Conservation (phyloP, 2,113 vertebrate species). For the Nerophis lumbriciformis region DNA sequence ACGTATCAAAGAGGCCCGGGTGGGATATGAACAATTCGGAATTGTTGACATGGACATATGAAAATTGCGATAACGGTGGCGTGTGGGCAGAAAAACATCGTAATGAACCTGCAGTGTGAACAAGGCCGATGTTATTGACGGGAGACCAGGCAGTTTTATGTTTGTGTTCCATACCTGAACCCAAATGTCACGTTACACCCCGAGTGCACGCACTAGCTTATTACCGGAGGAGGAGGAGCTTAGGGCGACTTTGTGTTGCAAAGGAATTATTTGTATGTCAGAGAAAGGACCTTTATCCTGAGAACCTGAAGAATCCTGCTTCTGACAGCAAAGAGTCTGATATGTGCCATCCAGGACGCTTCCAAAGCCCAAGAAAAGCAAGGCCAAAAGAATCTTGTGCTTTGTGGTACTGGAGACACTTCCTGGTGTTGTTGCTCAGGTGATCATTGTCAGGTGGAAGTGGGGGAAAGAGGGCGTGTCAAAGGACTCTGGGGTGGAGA, state of each 20-base stretch:
- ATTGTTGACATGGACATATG: no score
- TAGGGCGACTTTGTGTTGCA: constrained; percentile 14
- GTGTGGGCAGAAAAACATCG: no score
- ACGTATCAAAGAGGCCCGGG: no score
- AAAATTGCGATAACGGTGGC: no score
- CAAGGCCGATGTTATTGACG: no score
- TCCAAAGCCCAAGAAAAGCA: constrained; percentile 23
- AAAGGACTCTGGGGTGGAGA: constrained; percentile 23
- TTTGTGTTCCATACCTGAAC: no score
- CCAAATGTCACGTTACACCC: not conserved
- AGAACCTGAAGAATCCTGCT: constrained; percentile 57
- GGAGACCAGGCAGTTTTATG: no score
- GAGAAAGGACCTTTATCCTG: constrained; percentile 27
- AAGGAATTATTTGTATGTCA: constrained; percentile 42
- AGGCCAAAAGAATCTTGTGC: constrained; percentile 30
- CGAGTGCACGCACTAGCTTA: constrained; percentile 43
- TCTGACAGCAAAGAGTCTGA: constrained; percentile 27
- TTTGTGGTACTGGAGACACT: constrained; percentile 24
- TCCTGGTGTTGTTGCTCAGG: constrained; percentile 20
- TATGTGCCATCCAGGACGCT: constrained; percentile 21
- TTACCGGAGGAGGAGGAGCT: constrained; percentile 36
- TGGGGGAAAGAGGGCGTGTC: constrained; percentile 25
- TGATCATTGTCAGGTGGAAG: not conserved
- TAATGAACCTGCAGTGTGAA: no score
- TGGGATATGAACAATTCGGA: no score